Conservation (phyloP, 2,797 vertebrate species). For the Dendrocincla fuliginosa region DNA sequence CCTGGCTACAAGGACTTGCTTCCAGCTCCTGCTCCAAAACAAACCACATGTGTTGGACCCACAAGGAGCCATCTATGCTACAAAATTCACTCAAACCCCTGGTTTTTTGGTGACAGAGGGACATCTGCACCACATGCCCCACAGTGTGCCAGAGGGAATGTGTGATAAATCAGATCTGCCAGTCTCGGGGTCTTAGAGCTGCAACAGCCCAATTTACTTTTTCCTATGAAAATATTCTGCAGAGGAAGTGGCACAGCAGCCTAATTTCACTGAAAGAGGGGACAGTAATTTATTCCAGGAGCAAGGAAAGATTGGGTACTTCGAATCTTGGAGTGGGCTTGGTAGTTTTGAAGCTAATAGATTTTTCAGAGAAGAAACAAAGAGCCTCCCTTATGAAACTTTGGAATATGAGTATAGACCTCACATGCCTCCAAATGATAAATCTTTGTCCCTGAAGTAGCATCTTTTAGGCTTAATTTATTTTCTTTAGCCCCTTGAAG, state of each 20-base stretch:
- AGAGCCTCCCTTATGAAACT: conserved; percentile 31
- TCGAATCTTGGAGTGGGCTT: conserved; percentile 32
- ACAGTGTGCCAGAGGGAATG: not conserved
- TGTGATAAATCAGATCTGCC: conserved; percentile 24
- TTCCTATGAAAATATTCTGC: conserved; percentile 35
- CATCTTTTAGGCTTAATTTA: conserved; percentile 76
- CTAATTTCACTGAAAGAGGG: conserved; percentile 38
- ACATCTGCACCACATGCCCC: not conserved
- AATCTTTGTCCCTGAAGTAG: conserved; percentile 74
- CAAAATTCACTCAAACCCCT: not conserved
- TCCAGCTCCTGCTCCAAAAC: not conserved
- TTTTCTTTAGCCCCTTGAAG: conserved; percentile 68
- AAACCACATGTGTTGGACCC: not conserved
- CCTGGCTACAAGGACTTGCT: not conserved
- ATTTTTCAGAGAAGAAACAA: conserved; percentile 41
- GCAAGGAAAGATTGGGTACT: not conserved
- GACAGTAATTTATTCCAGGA: conserved; percentile 55
- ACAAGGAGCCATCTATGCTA: not conserved
- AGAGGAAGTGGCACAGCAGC: conserved; percentile 20
- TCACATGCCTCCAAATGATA: conserved; percentile 62
- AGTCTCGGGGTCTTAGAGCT: not conserved
- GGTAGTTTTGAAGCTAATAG: conserved; percentile 35
- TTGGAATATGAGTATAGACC: conserved; percentile 14
- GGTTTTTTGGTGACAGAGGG: not conserved
- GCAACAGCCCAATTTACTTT: conserved; percentile 51